Base-by-base conservation (phyloP, 1,140 invertebrate genomes). In the Tribolium castaneum region DNA sequence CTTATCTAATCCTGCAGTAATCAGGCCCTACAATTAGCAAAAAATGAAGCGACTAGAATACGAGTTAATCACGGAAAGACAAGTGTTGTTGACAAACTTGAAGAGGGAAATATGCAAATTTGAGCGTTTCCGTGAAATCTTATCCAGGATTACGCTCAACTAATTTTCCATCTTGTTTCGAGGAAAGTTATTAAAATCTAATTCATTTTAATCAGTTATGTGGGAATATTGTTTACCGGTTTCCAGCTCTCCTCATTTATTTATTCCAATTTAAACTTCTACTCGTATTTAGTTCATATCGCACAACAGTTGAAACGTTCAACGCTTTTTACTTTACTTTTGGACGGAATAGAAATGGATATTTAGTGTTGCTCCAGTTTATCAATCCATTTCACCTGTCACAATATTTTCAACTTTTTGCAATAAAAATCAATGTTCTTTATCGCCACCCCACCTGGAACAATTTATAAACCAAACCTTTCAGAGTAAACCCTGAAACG, bases 121-220 rank as follows among this genome's bases (percentile, higher is more conserved):
- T 45, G 49, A 72, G 76, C 76, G 50, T 70, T 77, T 77, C 70
- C 76, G 22, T 34, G 34, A 77, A 77, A 77, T 77, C 76, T 77
- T 77, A 77, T 71, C 70, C 70, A 30, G 76, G 76, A 77, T 77
- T 77, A 77, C 51, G 51, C 50, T 71, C 66, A 77, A 72, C 76
- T 77, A 77, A 77, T 77, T 77, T 77, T 72, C 70, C 70, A 52
- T 77, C 25, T 77, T 77, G 76, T 77, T 77, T 77, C 35, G 12
- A 19, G 76, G 19, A 73, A 34, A 73, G 45, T 73, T 73, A 73
- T 73, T 73, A 73, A 73, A 73, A 51, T 34, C 16, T 54, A 30
- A 73, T 52, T 73, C 71, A 52, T 73, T 54, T 22, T 73, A 35
- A 19, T 59, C 19, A 22, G 54, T 59, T 59, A 30, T 59, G 22